Conservation (phyloP, 2,888 invertebrate species). For the Crossocerus cetratus region DNA sequence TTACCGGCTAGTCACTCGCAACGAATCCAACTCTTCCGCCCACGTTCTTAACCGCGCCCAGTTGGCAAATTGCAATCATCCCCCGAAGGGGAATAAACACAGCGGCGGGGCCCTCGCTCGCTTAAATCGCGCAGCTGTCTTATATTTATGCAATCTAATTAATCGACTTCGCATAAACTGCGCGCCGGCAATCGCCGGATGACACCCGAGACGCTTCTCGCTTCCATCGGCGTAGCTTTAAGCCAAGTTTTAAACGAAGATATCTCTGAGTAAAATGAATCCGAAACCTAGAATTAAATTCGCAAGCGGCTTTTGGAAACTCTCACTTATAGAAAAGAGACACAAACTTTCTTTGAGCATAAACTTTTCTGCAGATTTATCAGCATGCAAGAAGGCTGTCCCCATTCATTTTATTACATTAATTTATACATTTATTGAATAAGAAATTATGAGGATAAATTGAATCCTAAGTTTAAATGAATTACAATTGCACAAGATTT, state of each 20-base stretch:
- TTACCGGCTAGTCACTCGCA: conserved; percentile 43
- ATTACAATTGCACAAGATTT: too few species aligned
- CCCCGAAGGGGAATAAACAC: conserved; percentile 47
- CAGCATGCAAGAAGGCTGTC: too few species aligned
- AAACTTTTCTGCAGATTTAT: too few species aligned
- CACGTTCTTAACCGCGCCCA: conserved; percentile 50
- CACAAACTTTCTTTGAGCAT: too few species aligned
- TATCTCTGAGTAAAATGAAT: too few species aligned
- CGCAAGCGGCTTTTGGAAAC: too few species aligned
- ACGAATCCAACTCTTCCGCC: conserved; percentile 53
- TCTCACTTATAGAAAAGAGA: too few species aligned
- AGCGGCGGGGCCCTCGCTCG: conserved; percentile 37
- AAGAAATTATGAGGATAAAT: too few species aligned
- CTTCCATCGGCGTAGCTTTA: neutral
- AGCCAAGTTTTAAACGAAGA: neutral
- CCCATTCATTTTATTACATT: too few species aligned
- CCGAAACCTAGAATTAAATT: too few species aligned
- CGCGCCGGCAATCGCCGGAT: conserved; percentile 14
- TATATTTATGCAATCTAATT: conserved; percentile 59
- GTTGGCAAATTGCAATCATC: conserved; percentile 58
- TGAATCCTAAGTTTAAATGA: too few species aligned
- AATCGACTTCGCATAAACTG: conserved; percentile 42
- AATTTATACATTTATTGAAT: too few species aligned
- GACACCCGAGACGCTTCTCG: neutral
- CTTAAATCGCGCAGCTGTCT: conserved; percentile 52